phyloP scores from a whole-genome alignment of 1,140 invertebrate genomes.

The Brachionus manjavacas region DNA sequence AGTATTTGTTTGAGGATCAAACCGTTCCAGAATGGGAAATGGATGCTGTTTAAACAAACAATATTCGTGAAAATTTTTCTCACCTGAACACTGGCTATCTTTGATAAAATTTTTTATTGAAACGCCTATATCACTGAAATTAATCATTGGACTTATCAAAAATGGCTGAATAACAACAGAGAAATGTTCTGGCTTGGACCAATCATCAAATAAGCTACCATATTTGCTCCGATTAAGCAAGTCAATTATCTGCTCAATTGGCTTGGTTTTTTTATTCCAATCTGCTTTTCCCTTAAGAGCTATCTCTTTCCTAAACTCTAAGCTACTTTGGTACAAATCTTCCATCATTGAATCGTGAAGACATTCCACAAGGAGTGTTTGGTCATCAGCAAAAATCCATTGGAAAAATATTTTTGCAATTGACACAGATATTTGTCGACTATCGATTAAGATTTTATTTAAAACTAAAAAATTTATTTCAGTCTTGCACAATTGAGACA shows the following conservation, averaged over 20 bases:
- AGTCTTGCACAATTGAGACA: background rate
- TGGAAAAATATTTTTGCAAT: background rate
- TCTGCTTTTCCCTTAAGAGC: background rate
- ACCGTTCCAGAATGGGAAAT: background rate
- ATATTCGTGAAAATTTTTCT: background rate
- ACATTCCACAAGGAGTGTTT: background rate
- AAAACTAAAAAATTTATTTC: background rate
- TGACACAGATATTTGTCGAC: background rate
- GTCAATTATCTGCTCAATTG: background rate
- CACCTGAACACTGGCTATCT: background rate
- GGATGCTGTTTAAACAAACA: background rate
- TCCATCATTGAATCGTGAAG: background rate
- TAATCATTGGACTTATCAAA: background rate
- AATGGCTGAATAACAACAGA: slow-evolving; percentile 10
- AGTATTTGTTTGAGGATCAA: background rate
- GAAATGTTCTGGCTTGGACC: background rate
- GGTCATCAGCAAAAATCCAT: background rate
- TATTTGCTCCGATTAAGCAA: background rate
- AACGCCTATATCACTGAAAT: background rate
- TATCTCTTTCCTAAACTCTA: background rate
- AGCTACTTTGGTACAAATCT: background rate
- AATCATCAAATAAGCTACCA: background rate
- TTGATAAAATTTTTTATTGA: background rate
- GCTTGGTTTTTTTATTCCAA: background rate
- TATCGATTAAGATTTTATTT: background rate